These are phyloP conservation scores for Psammodynastes pulverulentus DNA, from an alignment of 2,113 vertebrate species.

Conservation along the genomic window DNA sequence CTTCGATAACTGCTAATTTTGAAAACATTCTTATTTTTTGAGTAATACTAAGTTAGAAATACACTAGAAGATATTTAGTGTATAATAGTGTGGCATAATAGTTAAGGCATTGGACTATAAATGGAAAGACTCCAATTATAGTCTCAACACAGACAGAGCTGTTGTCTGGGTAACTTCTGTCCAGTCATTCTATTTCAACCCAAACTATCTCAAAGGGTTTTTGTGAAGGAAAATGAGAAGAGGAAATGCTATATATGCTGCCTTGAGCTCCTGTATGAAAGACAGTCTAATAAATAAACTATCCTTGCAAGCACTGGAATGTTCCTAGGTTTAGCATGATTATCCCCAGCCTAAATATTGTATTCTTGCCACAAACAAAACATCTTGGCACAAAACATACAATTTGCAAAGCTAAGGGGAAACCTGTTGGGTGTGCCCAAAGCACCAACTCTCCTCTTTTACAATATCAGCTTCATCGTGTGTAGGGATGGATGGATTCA, in stretches of 20 bases:
- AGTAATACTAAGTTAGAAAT: background rate
- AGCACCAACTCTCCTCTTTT: background rate
- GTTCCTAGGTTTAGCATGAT: background rate
- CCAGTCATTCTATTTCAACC: background rate
- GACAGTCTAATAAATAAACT: background rate
- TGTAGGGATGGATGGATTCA: background rate
- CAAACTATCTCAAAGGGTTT: background rate
- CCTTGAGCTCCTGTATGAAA: background rate
- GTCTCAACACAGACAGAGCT: background rate
- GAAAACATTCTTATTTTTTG: background rate
- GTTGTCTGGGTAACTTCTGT: background rate
- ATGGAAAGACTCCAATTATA: background rate
- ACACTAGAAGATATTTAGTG: background rate
- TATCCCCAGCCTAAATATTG: background rate
- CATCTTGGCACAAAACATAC: background rate
- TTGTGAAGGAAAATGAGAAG: background rate
- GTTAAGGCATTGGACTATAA: background rate
- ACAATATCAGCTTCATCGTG: background rate
- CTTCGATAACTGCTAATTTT: background rate
- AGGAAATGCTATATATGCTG: background rate
- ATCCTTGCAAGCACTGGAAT: background rate
- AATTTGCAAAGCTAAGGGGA: background rate
- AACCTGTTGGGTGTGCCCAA: background rate
- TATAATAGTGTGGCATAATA: constrained; percentile 19
- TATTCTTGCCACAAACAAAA: background rate